A percentile compares a stretch with the other conserved stretches of the same genome.
Evolutionary conservation across 2,888 invertebrate species (phyloP).

Genomic region (Stenichneumon culpator): DNA sequence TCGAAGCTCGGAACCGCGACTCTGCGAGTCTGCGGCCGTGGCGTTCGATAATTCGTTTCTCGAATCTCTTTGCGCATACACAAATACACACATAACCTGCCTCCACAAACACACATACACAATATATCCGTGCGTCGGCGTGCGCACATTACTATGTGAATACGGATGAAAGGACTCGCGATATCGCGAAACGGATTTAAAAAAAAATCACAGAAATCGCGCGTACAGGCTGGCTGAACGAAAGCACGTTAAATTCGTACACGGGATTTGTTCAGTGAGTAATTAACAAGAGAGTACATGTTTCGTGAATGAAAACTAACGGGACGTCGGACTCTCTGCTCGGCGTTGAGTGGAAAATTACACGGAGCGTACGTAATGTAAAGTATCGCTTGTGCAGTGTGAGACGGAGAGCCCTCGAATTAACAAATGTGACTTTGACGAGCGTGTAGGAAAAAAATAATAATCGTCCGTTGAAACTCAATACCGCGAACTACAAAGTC

Average conservation of each 20-base stretch:
- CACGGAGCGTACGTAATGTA: slow-evolving; percentile 60
- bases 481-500: slow-evolving; percentile 60
- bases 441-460: slow-evolving; percentile 34
- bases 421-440: slow-evolving; percentile 60
- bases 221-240: not conserved
- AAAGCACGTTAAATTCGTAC: slow-evolving; percentile 12
- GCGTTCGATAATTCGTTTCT: slow-evolving; percentile 35
- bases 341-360: slow-evolving; percentile 30
- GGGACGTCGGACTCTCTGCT: slow-evolving; percentile 1
- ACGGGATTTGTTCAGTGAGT: slow-evolving; percentile 31
- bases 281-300: slow-evolving; percentile 6
- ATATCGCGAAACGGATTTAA: slow-evolving; percentile 45
- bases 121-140: slow-evolving; percentile 19
- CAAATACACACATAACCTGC: slow-evolving; percentile 26
- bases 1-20: not conserved
- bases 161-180: slow-evolving; percentile 53
- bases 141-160: slow-evolving; percentile 60
- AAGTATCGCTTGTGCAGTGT: slow-evolving; percentile 75
- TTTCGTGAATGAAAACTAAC: slow-evolving; percentile 18
- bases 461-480: slow-evolving; percentile 45
- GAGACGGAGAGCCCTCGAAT: slow-evolving; percentile 67
- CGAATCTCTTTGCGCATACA: slow-evolving; percentile 8
- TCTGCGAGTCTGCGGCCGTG: not conserved
- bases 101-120: slow-evolving; percentile 16
- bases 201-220: slow-evolving; percentile 25